Base-by-base conservation (phyloP, 2,888 invertebrate species). In the Sclerodermus sp. region DNA sequence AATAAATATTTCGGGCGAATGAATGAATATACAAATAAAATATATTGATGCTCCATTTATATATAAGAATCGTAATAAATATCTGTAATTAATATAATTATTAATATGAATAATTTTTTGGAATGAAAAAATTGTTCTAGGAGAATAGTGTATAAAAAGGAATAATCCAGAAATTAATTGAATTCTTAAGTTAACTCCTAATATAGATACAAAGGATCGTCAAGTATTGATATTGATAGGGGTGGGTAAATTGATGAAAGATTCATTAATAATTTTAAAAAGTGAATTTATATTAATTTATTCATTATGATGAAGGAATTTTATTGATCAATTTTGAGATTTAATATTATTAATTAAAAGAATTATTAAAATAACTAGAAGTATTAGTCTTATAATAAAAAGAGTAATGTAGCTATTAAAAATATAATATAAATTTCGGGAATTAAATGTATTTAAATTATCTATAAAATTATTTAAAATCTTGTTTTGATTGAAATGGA, bases 41-140 rank as follows among this genome's bases (percentile, higher is more conserved):
- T 89, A 88, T 65, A 88, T 82, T 30, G 87, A 87, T 37, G 87
- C 88, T 39, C 87, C 87, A 74, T 89, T 89, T 42, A 87, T 85
- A 68, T 89, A 88, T 4, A 87, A 15, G 1, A 82, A 82, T 58
- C 86, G 87, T 47, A 88, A 75, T 74, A 87, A 61, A 83, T 87
- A 88, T 0, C 87, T 87, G 72, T 83, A 83, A 69, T 87, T 87
- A 57, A 88, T 84, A 80, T 89, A 84, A 70, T 87, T 86, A 29
- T 84, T 84, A 79, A 89, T 88, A 74, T 87, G 87, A 59, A 83
- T 81, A 31, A 88, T 80, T 66, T 85, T 87, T 68, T 82, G 79
- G 80, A 88, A 88, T 1, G 88, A 86, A 77, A 83, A 53, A 62
- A 82, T 80, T 70, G 85, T 81, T 79, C 87, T 82, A 10, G 86